Evolutionary conservation across 2,888 invertebrate genomes (phyloP).

Genomic region (Polydrusus cervinus): DNA sequence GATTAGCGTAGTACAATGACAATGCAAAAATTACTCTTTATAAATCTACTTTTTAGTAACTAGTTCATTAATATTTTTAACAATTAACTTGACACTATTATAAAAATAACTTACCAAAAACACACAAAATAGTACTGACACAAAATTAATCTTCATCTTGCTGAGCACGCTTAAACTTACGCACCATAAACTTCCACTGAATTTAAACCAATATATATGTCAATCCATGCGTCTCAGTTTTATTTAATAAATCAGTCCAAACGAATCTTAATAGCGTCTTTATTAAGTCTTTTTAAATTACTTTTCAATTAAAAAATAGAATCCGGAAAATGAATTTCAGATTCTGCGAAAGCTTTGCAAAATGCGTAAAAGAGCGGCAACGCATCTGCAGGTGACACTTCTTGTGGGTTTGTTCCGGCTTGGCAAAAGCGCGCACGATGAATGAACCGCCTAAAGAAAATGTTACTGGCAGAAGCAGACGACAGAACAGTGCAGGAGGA

Average conservation of each 20-base stretch:
- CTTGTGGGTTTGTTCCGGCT: conserved; percentile 57
- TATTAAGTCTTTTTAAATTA: not conserved
- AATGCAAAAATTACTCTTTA: too few species aligned
- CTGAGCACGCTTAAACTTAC: conserved; percentile 1
- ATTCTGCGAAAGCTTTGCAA: conserved; percentile 9
- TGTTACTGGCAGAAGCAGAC: conserved; percentile 58
- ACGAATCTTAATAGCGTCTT: not conserved
- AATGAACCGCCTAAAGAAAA: conserved; percentile 61
- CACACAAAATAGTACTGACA: conserved; percentile 13
- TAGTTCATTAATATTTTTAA: too few species aligned
- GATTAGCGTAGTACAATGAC: too few species aligned
- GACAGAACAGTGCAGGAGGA: conserved; percentile 57
- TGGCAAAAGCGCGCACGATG: conserved; percentile 62
- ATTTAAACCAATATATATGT: conserved; percentile 3
- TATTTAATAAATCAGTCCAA: too few species aligned
- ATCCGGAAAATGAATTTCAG: conserved; percentile 5
- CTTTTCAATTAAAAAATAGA: not conserved
- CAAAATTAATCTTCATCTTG: conserved; percentile 37
- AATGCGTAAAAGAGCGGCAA: conserved; percentile 43
- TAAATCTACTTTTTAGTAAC: too few species aligned
- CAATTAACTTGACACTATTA: too few species aligned
- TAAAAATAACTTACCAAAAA: conserved; percentile 27
- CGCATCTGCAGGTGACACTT: conserved; percentile 52
- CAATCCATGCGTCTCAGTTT: too few species aligned
- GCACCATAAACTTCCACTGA: conserved; percentile 28